A percentile compares a stretch with the other conserved stretches of the same genome.
Conservation (phyloP, 1,140 invertebrate genomes). For the Drosophila quadrilineata region DNA sequence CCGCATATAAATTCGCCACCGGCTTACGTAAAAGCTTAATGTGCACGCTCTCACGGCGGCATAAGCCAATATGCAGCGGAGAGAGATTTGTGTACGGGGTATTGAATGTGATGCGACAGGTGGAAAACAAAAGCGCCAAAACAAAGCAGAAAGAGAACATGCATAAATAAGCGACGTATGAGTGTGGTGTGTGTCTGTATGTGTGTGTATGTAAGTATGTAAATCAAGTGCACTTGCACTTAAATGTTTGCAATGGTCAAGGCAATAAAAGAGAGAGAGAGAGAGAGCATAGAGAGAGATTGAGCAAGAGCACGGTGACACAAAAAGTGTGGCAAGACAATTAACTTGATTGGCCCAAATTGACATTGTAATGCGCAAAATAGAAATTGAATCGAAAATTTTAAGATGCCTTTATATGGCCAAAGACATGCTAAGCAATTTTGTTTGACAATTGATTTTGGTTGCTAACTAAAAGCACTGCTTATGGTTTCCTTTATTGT, state of each 20-base stretch:
- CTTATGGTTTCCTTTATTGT: slow-evolving; percentile 18
- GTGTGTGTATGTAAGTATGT: too few species aligned
- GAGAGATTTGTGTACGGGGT: not conserved
- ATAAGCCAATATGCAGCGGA: not conserved
- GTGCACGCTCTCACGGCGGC: not conserved
- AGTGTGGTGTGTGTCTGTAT: too few species aligned
- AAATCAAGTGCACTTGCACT: slow-evolving; percentile 54
- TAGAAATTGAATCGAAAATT: slow-evolving; percentile 36
- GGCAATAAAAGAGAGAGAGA: slow-evolving; percentile 23
- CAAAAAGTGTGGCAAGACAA: slow-evolving; percentile 38
- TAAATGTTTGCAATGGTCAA: slow-evolving; percentile 18
- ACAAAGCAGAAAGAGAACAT: slow-evolving; percentile 8
- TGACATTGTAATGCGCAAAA: slow-evolving; percentile 13
- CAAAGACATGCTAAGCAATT: slow-evolving; percentile 33
- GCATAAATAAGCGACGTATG: slow-evolving; percentile 2
- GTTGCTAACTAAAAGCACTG: slow-evolving; percentile 29
- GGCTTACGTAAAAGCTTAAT: not conserved
- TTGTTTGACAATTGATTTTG: slow-evolving; percentile 32
- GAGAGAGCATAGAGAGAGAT: slow-evolving; percentile 1
- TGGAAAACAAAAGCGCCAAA: slow-evolving; percentile 19
- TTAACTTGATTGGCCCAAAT: slow-evolving; percentile 62
- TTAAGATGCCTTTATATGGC: slow-evolving; percentile 14
- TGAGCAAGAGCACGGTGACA: slow-evolving; percentile 16
- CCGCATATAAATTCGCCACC: too few species aligned
- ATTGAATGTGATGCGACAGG: slow-evolving; percentile 22